phyloP scores from a whole-genome alignment of 1,140 invertebrate genomes.

The Hydropsyche tenuis region DNA sequence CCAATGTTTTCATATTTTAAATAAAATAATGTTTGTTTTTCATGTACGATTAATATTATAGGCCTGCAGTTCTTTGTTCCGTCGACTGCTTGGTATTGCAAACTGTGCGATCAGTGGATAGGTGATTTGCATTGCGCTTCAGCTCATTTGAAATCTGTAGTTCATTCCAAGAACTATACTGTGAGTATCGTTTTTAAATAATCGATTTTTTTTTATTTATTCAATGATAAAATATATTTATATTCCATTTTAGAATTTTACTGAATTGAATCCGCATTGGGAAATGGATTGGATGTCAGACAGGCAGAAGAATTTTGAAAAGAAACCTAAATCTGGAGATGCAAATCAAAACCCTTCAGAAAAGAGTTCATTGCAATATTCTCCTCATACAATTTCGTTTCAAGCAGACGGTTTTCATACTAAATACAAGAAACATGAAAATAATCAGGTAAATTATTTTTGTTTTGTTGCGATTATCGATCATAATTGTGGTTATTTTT shows the following conservation, averaged over 20 bases:
- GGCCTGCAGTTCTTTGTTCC: constrained; percentile 85
- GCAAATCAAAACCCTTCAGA: constrained; percentile 47
- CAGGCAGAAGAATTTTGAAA: constrained; percentile 74
- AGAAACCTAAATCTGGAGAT: constrained; percentile 52
- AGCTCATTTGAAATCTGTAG: constrained; percentile 78
- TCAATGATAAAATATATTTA: not conserved
- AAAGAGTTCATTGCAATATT: constrained; percentile 51
- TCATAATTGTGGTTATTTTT: constrained; percentile 4
- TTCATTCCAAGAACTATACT: constrained; percentile 79
- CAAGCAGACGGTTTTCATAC: constrained; percentile 60
- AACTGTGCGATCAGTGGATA: constrained; percentile 84
- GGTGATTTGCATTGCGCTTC: constrained; percentile 86
- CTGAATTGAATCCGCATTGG: constrained; percentile 83
- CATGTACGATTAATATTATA: too few species aligned
- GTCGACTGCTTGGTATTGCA: constrained; percentile 88
- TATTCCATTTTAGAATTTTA: constrained; percentile 68
- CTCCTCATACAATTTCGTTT: constrained; percentile 59
- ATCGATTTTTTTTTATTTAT: not conserved
- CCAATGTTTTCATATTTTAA: too few species aligned
- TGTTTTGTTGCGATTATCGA: not conserved
- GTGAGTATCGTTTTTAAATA: constrained; percentile 63
- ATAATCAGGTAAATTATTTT: constrained; percentile 32
- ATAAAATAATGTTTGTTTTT: too few species aligned
- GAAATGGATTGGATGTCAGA: constrained; percentile 84
- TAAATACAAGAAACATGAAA: constrained; percentile 47